phyloP scores from a whole-genome alignment of 1,140 invertebrate genomes.

The Leptinotarsa texana region DNA sequence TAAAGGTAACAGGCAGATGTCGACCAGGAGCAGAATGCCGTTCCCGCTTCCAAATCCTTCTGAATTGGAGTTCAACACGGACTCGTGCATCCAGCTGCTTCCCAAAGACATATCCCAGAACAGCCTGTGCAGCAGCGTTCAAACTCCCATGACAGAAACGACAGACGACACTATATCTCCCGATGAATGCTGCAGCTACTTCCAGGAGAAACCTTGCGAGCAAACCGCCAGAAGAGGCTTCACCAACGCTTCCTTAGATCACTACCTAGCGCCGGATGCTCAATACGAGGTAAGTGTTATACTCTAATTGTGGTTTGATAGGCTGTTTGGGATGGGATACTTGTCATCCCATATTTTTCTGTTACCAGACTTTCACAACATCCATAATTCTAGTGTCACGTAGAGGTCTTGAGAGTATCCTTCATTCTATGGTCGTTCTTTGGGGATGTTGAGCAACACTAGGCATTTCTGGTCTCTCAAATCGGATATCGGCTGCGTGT shows the following conservation, averaged over 20 bases:
- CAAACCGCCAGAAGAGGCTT: conserved; percentile 34
- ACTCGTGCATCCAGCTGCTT: conserved; percentile 52
- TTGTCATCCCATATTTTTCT: too few relatives aligned
- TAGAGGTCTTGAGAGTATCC: too few relatives aligned
- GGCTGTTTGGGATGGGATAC: too few relatives aligned
- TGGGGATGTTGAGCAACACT: too few relatives aligned
- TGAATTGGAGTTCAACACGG: conserved; percentile 44
- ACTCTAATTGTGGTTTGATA: too few relatives aligned
- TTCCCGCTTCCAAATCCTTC: conserved; percentile 59
- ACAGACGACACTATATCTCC: conserved; percentile 51
- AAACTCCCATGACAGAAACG: conserved; percentile 54
- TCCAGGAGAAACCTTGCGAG: conserved; percentile 40
- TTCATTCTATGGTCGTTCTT: too few relatives aligned
- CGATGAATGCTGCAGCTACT: conserved; percentile 46
- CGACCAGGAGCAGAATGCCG: conserved; percentile 62
- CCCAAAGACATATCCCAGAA: conserved; percentile 61
- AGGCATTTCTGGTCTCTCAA: too few relatives aligned
- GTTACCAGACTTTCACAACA: too few relatives aligned
- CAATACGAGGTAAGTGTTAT: conserved; percentile 62
- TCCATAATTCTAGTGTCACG: too few relatives aligned
- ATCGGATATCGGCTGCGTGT: too few relatives aligned
- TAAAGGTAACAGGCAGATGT: conserved; percentile 58
- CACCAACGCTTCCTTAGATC: conserved; percentile 40
- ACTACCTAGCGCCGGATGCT: conserved; percentile 64
- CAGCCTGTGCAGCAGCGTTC: conserved; percentile 57